These are phyloP conservation scores for Dilophus febrilis DNA, from an alignment of 2,888 invertebrate species.

Conservation along the genomic window DNA sequence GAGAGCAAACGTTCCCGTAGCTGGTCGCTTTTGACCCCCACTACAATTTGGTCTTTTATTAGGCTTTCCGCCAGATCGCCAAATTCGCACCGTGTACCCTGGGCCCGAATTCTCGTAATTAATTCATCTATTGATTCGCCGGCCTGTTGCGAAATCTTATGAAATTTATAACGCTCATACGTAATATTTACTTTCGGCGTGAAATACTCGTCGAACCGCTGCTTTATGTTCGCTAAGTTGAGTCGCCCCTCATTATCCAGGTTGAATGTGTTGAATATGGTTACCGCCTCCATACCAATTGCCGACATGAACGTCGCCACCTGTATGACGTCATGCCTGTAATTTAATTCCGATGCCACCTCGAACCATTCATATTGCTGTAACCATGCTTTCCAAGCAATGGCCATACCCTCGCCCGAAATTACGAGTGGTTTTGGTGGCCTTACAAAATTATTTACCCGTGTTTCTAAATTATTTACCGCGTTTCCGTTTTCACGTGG, in stretches of 20 bases:
- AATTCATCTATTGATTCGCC: slow-evolving; percentile 9
- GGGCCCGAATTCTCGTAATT: slow-evolving; percentile 7
- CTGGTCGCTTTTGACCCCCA: slow-evolving; percentile 6
- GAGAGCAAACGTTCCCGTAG: slow-evolving; percentile 8
- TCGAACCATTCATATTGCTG: slow-evolving; percentile 9
- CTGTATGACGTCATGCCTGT: slow-evolving; percentile 5
- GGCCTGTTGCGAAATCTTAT: slow-evolving; percentile 6
- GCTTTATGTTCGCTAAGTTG: slow-evolving; percentile 5
- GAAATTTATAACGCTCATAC: slow-evolving; percentile 9
- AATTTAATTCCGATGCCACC: slow-evolving; percentile 7
- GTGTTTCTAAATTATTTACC: too few species aligned
- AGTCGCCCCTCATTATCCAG: slow-evolving; percentile 4
- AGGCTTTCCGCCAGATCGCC: slow-evolving; percentile 8
- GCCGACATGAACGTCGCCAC: slow-evolving; percentile 7
- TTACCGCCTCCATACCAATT: neutral
- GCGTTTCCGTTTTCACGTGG: too few species aligned
- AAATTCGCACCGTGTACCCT: slow-evolving; percentile 9
- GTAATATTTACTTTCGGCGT: slow-evolving; percentile 9
- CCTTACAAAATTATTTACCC: too few species aligned
- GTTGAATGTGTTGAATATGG: slow-evolving; percentile 8
- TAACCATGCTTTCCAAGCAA: slow-evolving; percentile 7
- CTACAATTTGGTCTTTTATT: slow-evolving; percentile 9
- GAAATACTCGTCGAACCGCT: slow-evolving; percentile 9
- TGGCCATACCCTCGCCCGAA: slow-evolving; percentile 1
- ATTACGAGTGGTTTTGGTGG: slow-evolving; percentile 4